These are phyloP conservation scores for Brenthis ino DNA, from an alignment of 2,888 invertebrate genomes.

Conservation along the genomic window DNA sequence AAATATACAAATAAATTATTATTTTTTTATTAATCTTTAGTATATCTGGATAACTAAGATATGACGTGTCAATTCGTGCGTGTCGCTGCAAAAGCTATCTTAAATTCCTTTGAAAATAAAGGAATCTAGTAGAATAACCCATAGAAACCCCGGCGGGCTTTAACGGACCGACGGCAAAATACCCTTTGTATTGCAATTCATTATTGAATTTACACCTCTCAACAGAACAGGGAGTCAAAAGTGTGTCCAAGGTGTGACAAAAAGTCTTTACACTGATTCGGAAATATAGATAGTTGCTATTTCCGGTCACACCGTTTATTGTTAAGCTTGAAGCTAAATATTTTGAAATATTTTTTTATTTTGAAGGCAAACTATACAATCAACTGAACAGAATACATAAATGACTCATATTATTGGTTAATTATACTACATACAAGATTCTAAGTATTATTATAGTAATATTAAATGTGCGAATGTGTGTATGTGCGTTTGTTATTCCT, in stretches of 20 bases:
- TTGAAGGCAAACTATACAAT: not conserved
- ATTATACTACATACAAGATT: too few relatives aligned
- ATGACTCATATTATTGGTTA: too few relatives aligned
- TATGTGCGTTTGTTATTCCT: too few relatives aligned
- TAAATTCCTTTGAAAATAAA: not conserved
- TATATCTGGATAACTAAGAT: too few relatives aligned
- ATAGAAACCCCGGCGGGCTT: conserved; percentile 38
- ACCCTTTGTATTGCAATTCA: conserved; percentile 56
- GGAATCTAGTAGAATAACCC: not conserved
- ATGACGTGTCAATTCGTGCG: too few relatives aligned
- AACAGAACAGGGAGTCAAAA: conserved; percentile 45
- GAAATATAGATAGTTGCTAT: conserved; percentile 6
- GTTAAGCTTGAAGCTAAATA: conserved; percentile 2
- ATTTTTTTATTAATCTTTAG: too few relatives aligned
- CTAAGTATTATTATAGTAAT: too few relatives aligned
- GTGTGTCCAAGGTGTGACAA: conserved; percentile 15
- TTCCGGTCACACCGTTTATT: conserved; percentile 13
- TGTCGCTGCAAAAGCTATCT: too few relatives aligned
- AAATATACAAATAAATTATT: too few relatives aligned
- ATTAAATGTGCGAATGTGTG: too few relatives aligned
- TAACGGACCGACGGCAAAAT: conserved; percentile 45
- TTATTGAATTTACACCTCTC: conserved; percentile 72
- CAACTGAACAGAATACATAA: too few relatives aligned
- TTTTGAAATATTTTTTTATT: not conserved
- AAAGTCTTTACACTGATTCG: conserved; percentile 16